phyloP scores from a whole-genome alignment of 2,113 vertebrate species.

The Sakesphorus luctuosus region DNA sequence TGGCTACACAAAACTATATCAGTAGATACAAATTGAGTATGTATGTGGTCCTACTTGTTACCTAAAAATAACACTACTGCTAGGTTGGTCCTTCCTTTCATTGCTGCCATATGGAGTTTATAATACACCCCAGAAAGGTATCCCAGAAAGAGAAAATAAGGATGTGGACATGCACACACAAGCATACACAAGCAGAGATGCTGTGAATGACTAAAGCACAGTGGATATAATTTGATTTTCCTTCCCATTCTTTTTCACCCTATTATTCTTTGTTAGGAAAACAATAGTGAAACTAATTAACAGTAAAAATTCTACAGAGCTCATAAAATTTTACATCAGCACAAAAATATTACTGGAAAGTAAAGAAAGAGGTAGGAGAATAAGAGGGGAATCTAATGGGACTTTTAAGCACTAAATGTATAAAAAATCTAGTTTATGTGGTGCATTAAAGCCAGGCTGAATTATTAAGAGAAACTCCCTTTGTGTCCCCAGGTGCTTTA shows the following conservation, averaged over 20 bases:
- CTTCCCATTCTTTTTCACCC: not conserved
- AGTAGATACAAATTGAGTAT: fast-evolving
- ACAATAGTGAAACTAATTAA: not conserved
- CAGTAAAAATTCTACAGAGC: not conserved
- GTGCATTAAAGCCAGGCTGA: not conserved
- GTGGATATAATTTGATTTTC: not conserved
- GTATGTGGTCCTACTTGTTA: not conserved
- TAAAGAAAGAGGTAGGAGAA: not conserved
- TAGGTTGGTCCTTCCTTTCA: not conserved
- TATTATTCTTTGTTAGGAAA: not conserved
- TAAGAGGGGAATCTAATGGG: not conserved
- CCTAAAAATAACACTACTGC: not conserved
- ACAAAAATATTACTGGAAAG: not conserved
- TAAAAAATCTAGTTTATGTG: not conserved
- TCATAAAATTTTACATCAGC: not conserved
- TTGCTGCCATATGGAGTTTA: not conserved
- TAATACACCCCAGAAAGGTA: not conserved
- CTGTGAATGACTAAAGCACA: not conserved
- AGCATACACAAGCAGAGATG: not conserved
- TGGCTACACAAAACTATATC: not conserved
- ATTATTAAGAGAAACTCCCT: not conserved
- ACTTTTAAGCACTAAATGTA: not conserved
- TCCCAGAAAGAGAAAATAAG: not conserved
- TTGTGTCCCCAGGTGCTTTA: not conserved
- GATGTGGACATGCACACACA: not conserved